Base-by-base conservation (phyloP, 2,888 invertebrate species). In the Netelia fuscicornis region DNA sequence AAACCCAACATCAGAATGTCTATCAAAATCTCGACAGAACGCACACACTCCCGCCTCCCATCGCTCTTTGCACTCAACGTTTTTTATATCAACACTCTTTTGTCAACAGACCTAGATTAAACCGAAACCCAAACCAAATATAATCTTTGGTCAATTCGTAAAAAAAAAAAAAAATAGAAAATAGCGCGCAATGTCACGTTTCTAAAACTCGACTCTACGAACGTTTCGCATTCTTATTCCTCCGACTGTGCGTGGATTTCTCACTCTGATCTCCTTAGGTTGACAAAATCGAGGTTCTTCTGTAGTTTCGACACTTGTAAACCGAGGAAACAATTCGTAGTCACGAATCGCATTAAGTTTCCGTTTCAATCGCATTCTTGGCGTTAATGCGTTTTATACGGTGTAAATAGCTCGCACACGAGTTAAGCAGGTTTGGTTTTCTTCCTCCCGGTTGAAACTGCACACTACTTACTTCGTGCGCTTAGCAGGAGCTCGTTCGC, bases 361-460 rank as follows among this genome's bases (percentile, higher is more conserved):
- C 37, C 52, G 64, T 75, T 64, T 75, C 62, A 64, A n/a, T 75
- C 62, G 52, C 64, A 75, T 75, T 75, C 64, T 30, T 37, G 52
- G 62, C 62, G 74, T 75, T 62, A 75, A 52, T 30, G 52, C 37
- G 37, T 37, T 37, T 37, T 48, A 48, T 2, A 48, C 11, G 48
- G 11, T 48, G 2, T 48, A 37, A 37, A 37, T 48, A 48, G 48
- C 48, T 48, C 11, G 48, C 48, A 20, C 20, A 1, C 20, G 1
- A 20, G 20, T 20, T 30, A 13, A 11, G 48, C 13, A 0, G 13
- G 13, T 13, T 48, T 48, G 48, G 13, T 48, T 48, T 48, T 48
- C 48, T 13, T 13, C 13, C 48, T 13, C 13, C 10, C 8, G 48
- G 48, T 48, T 37, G 48, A 48, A 48, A 48, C 11, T 2, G 13